phyloP scores from a whole-genome alignment of 2,888 invertebrate genomes.

The Drosophila kuntzei region DNA sequence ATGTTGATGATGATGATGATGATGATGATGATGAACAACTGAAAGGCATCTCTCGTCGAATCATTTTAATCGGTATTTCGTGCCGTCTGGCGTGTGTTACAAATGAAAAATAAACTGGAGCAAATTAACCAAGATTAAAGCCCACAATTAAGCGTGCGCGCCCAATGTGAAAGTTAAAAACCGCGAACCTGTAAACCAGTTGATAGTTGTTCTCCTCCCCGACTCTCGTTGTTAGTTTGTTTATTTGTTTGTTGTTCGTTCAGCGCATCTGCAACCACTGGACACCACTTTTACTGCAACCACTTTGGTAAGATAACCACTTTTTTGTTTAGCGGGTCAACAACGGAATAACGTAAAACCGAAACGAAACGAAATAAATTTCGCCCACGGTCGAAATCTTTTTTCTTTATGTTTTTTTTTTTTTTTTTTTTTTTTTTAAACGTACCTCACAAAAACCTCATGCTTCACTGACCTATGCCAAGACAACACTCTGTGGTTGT shows the following conservation, averaged over 20 bases:
- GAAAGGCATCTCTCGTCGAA: constrained; percentile 23
- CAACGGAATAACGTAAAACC: constrained; percentile 29
- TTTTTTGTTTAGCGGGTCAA: constrained; percentile 49
- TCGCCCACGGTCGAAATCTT: constrained; percentile 49
- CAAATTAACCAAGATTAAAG: constrained; percentile 77
- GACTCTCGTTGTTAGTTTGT: background rate
- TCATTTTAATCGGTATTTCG: constrained; percentile 54
- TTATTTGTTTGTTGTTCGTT: constrained; percentile 8
- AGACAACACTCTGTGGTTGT: constrained; percentile 27
- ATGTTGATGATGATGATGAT: background rate
- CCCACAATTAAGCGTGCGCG: constrained; percentile 74
- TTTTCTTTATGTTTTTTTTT: constrained; percentile 8
- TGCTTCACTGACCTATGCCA: constrained; percentile 76
- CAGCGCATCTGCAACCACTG: constrained; percentile 66
- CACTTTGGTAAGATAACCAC: constrained; percentile 32
- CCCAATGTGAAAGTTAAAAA: constrained; percentile 78
- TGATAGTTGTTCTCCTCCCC: constrained; percentile 24
- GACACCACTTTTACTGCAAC: constrained; percentile 69
- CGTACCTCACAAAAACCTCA: constrained; percentile 19
- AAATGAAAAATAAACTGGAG: constrained; percentile 74
- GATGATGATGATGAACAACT: constrained; percentile 10
- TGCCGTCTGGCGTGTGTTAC: constrained; percentile 44
- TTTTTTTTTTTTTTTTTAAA: background rate
- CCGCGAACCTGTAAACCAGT: constrained; percentile 71
- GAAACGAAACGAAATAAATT: constrained; percentile 40